Conservation (phyloP, 2,797 vertebrate species). For the Pristis pectinata region DNA sequence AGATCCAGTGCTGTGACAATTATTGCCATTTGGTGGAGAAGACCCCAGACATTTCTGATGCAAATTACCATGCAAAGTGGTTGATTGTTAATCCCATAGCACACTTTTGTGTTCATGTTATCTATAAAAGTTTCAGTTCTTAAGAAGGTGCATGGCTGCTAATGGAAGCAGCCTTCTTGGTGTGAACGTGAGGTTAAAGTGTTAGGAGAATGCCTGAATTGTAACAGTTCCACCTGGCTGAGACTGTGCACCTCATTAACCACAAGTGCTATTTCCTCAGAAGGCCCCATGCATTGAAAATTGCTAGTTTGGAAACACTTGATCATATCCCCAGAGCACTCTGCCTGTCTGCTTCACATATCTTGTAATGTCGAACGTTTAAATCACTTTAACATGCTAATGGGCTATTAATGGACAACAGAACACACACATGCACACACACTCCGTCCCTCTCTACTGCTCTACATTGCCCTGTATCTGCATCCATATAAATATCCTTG, state of each 20-base stretch:
- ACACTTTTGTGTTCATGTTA: not conserved
- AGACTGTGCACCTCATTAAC: constrained; percentile 26
- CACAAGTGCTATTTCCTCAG: constrained; percentile 19
- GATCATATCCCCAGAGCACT: constrained; percentile 20
- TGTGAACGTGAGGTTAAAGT: not conserved
- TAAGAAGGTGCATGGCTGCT: not conserved
- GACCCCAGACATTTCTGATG: not conserved
- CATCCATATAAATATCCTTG: not conserved
- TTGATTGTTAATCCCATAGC: not conserved
- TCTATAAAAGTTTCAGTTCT: not conserved
- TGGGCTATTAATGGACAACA: constrained; percentile 29
- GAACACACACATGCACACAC: constrained; percentile 2
- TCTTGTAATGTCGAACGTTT: constrained; percentile 24
- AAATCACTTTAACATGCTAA: constrained; percentile 33
- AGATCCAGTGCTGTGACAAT: not conserved
- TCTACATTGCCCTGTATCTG: not conserved
- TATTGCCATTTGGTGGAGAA: not conserved
- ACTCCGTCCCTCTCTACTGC: not conserved
- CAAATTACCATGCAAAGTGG: not conserved
- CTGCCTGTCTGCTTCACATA: constrained; percentile 30
- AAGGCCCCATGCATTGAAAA: constrained; percentile 19
- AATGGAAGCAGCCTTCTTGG: not conserved
- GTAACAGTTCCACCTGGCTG: constrained; percentile 27
- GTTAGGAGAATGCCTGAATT: not conserved
- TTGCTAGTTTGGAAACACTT: constrained; percentile 18